These are phyloP conservation scores for Hypena proboscidalis DNA, from an alignment of 2,888 invertebrate species.

Conservation along the genomic window DNA sequence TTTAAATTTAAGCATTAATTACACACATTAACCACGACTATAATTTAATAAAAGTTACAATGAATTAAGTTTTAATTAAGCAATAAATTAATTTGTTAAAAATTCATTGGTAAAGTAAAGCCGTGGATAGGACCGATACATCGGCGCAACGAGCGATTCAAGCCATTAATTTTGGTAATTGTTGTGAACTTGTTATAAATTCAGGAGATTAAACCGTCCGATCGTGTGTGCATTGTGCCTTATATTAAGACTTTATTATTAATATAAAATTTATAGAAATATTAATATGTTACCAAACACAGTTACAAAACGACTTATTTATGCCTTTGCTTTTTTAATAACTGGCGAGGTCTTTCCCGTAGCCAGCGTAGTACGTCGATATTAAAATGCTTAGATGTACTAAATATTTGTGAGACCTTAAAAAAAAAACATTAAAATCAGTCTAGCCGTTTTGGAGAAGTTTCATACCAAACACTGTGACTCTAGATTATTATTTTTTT, in stretches of 20 bases:
- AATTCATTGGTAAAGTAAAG: slow-evolving; percentile 69
- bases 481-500: no score
- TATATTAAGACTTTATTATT: slow-evolving; percentile 40
- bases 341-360: no score
- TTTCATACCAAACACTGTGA: no score
- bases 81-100: slow-evolving; percentile 81
- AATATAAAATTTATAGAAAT: no score
- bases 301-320: no score
- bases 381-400: no score
- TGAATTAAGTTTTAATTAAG: slow-evolving; percentile 75
- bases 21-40: slow-evolving; percentile 28
- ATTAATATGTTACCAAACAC: no score
- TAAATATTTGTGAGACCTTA: no score
- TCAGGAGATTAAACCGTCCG: slow-evolving; percentile 61
- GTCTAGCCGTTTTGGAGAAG: no score
- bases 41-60: slow-evolving; percentile 50
- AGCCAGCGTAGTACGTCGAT: no score
- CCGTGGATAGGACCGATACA: slow-evolving; percentile 56
- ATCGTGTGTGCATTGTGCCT: slow-evolving; percentile 36
- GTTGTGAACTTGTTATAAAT: slow-evolving; percentile 72
- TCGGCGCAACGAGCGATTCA: slow-evolving; percentile 51
- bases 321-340: no score
- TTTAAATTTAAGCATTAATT: slow-evolving; percentile 9
- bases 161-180: slow-evolving; percentile 71
- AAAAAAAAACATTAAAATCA: no score